These are phyloP conservation scores for Campoplex nolae DNA, from an alignment of 2,888 invertebrate species.

Conservation along the genomic window DNA sequence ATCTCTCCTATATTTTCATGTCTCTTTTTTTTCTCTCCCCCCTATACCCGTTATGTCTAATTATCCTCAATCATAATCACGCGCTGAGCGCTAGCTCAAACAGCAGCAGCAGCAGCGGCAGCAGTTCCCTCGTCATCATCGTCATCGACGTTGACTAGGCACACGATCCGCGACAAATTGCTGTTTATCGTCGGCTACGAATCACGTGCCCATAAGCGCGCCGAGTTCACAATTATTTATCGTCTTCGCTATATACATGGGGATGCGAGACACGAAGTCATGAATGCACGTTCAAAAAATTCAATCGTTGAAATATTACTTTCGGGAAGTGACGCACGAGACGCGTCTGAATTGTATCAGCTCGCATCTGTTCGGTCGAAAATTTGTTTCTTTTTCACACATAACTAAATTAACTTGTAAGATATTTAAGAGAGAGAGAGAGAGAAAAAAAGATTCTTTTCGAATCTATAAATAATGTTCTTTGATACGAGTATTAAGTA, in stretches of 20 bases:
- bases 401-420: background rate
- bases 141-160: conserved; percentile 49
- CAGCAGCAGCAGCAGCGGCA: conserved; percentile 19
- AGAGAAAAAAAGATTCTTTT: background rate
- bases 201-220: conserved; percentile 33
- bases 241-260: background rate
- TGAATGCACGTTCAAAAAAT: background rate
- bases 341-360: background rate
- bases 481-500: background rate
- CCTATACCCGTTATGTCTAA: conserved; percentile 67
- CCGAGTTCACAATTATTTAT: background rate
- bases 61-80: conserved; percentile 77
- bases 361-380: background rate
- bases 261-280: background rate
- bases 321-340: background rate
- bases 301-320: background rate
- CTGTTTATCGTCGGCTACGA: conserved; percentile 63
- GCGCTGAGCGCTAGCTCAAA: conserved; percentile 62
- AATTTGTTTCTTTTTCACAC: background rate
- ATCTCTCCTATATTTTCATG: conserved; percentile 54
- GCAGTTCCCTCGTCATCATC: conserved; percentile 55
- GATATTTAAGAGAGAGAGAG: background rate
- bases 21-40: background rate
- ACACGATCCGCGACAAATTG: conserved; percentile 65
- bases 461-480: background rate